Evolutionary conservation across 2,797 vertebrate genomes (phyloP).

Genomic region (Ibycter americanus): DNA sequence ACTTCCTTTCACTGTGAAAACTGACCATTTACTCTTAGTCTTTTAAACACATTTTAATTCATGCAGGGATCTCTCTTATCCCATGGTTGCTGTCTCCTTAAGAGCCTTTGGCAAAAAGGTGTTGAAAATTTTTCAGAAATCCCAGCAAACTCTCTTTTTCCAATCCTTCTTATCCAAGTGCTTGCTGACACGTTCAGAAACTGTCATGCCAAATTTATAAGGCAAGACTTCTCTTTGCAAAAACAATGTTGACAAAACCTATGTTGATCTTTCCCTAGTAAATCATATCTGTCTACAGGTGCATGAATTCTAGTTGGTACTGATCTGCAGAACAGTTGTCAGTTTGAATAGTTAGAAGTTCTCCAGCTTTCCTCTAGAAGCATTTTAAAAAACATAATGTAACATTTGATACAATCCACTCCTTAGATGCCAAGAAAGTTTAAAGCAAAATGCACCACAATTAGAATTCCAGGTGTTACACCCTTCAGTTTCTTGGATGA

Average conservation of each 20-base stretch:
- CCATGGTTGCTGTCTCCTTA: neutral
- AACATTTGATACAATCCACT: neutral
- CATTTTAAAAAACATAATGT: neutral
- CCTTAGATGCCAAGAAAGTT: neutral
- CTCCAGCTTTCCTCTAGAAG: neutral
- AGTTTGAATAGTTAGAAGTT: neutral
- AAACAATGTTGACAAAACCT: neutral
- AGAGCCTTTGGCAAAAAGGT: neutral
- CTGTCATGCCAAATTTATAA: neutral
- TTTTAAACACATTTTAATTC: neutral
- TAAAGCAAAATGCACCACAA: neutral
- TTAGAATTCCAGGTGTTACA: neutral
- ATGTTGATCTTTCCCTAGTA: neutral
- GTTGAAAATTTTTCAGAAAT: neutral
- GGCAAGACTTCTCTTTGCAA: neutral
- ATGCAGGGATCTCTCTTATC: neutral
- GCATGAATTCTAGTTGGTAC: neutral
- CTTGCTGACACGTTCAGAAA: neutral
- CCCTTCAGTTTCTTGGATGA: neutral
- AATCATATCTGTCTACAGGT: neutral
- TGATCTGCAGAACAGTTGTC: neutral
- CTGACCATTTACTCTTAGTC: neutral
- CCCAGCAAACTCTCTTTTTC: neutral
- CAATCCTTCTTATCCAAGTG: neutral
- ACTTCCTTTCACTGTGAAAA: neutral